A percentile compares a stretch with the other conserved stretches of the same genome.
Conservation (phyloP, 2,113 vertebrate genomes). For the Carlito syrichta region DNA sequence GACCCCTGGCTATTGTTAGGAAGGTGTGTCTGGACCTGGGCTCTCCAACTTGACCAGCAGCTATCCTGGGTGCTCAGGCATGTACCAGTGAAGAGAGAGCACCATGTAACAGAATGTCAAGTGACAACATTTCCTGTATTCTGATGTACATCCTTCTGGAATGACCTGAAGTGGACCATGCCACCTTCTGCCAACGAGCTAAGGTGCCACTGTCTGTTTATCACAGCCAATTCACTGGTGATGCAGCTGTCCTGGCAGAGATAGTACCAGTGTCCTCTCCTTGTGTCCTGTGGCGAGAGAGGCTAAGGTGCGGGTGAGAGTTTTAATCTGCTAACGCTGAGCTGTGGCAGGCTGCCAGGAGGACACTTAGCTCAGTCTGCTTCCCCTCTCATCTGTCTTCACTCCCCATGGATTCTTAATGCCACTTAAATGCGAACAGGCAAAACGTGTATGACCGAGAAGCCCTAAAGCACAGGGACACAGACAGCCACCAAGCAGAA, state of each 20-base stretch:
- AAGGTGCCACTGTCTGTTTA: background rate
- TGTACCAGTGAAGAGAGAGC: background rate
- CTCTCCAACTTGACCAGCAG: background rate
- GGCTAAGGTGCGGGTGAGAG: constrained; percentile 15
- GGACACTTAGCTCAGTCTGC: background rate
- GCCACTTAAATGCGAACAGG: background rate
- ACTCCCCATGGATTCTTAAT: background rate
- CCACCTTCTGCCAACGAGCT: background rate
- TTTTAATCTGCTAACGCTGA: constrained; percentile 45
- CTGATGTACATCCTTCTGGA: background rate
- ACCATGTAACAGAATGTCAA: background rate
- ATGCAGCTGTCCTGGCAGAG: constrained; percentile 23
- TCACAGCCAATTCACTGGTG: constrained; percentile 39
- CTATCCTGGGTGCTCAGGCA: background rate
- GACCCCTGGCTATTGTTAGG: too few species aligned
- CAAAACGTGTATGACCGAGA: background rate
- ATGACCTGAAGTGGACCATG: background rate
- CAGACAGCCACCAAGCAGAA: background rate
- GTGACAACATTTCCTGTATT: too few species aligned
- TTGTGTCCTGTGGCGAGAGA: background rate
- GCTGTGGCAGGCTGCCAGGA: constrained; percentile 65
- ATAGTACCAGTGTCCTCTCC: background rate
- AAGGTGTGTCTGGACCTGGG: background rate
- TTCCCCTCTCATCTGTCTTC: constrained; percentile 38
- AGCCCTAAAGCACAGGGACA: background rate